phyloP scores from a whole-genome alignment of 2,113 vertebrate species.

The Alethe diademata region DNA sequence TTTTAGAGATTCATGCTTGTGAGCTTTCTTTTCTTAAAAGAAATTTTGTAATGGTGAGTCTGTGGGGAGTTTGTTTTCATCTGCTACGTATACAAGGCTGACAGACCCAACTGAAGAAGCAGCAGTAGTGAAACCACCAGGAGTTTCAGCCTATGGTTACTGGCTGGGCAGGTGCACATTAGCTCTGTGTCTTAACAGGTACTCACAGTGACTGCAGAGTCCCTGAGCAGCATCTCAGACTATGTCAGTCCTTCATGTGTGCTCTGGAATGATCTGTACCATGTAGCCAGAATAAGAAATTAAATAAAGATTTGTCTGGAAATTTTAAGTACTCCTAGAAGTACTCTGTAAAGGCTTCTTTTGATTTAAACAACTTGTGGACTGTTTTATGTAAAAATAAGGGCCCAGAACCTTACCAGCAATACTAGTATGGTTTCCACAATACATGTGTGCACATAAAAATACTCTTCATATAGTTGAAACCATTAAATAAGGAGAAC shows the following conservation, averaged over 20 bases:
- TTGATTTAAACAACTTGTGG: not conserved
- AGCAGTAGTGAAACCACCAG: not conserved
- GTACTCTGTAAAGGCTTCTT: not conserved
- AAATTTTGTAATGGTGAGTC: not conserved
- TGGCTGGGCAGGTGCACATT: rapidly evolving
- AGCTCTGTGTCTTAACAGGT: not conserved
- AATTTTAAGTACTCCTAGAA: not conserved
- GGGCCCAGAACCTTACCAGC: not conserved
- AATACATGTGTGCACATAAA: not conserved
- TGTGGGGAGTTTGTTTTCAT: not conserved
- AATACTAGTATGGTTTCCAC: not conserved
- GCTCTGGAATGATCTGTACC: not conserved
- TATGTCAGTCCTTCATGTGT: rapidly evolving
- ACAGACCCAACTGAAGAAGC: not conserved
- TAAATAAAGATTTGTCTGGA: not conserved
- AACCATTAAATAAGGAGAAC: not conserved
- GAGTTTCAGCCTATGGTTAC: not conserved
- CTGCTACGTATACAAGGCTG: not conserved
- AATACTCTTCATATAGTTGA: not conserved
- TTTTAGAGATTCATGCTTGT: not conserved
- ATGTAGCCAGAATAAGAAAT: not conserved
- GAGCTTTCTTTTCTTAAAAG: not conserved
- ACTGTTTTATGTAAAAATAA: not conserved
- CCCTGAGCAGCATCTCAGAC: not conserved
- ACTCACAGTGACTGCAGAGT: not conserved